Percentiles rank a stretch among this genome's conserved stretches.
Evolutionary conservation across 2,888 invertebrate species (phyloP).

Genomic region (Orthonevra nobilis): DNA sequence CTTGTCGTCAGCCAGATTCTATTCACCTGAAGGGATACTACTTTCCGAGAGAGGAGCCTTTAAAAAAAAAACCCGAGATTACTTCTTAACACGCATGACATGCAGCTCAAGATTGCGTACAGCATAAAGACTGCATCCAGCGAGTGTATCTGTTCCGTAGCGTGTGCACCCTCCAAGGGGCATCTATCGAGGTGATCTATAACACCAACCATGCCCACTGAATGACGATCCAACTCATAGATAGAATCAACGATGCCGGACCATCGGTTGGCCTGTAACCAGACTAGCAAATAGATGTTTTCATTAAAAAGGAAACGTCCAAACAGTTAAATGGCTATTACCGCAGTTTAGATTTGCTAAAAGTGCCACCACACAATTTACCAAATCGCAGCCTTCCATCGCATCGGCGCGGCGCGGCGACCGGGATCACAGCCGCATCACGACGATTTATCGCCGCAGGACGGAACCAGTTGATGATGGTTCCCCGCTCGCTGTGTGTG

Average conservation of each 20-base stretch:
- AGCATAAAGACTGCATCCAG: constrained; percentile 26
- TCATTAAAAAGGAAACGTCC: constrained; percentile 71
- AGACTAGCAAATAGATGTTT: constrained; percentile 72
- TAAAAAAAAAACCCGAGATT: constrained; percentile 73
- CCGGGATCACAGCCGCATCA: constrained; percentile 1
- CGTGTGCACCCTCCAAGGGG: constrained; percentile 58
- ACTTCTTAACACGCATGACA: constrained; percentile 68
- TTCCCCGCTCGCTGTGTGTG: constrained; percentile 26
- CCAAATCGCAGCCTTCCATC: constrained; percentile 50
- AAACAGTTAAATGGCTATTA: constrained; percentile 72
- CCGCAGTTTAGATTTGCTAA: constrained; percentile 72
- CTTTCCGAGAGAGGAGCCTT: constrained; percentile 32
- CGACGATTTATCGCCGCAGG: constrained; percentile 29
- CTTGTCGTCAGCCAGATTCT: constrained; percentile 35
- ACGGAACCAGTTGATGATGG: constrained; percentile 35
- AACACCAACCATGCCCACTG: constrained; percentile 69
- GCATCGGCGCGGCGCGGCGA: constrained; percentile 1
- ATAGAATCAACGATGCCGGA: constrained; percentile 34
- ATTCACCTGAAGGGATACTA: constrained; percentile 49
- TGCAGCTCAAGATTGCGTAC: constrained; percentile 67
- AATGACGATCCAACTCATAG: constrained; percentile 59
- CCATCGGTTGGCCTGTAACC: constrained; percentile 32
- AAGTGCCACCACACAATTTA: constrained; percentile 70
- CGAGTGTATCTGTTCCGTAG: constrained; percentile 28
- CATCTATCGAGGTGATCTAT: constrained; percentile 70